Base-by-base conservation (phyloP, 2,888 invertebrate species). In the Aelia acuminata region DNA sequence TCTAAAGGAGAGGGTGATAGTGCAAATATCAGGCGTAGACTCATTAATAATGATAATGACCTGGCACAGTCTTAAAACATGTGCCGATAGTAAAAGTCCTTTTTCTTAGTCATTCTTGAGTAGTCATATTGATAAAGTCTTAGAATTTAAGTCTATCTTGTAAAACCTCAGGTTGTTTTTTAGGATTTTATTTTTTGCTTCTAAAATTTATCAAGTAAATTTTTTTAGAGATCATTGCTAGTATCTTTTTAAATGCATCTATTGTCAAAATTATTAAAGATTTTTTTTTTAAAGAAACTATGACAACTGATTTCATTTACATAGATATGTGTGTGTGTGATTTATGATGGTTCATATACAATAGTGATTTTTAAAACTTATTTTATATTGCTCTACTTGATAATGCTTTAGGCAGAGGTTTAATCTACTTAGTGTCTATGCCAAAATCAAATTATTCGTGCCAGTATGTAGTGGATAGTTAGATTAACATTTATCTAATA, bases 81-180 rank as follows among this genome's bases (percentile, higher is more conserved):
- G 63, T 70, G 63, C 20, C 18, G 7, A 1, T 35, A 35, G 31
- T 35, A 35, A 70, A 35, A 35, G 4, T 35, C 20, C 31, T 70
- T 15, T 70, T 70, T 70, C 31, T 31, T 70, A 70, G 63, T 70
- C 63, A 70, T 35, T 70, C 63, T 70, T 70, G 63, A 70, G 63
- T 70, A 70, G 63, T 70, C 63, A 35, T 70, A 70, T 70, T 70
- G 20, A 70, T 70, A 70, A 70, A 18, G 35, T 70, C 35, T 20
- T 70, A 70, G 63, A 26, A 35, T 35, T 70, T 35, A 70, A 70
- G 63, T 70, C 31, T 63, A 18, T 35, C 31, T 35, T 70, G 31
- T 43, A 31, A 70, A 70, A 35, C 18, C 63, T 70, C 18, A 70
- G 63, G 31, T 70, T 35, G 35, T 70, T 53, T 22, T 53, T 53